phyloP scores from a whole-genome alignment of 2,797 vertebrate genomes.

The Squalus acanthias region DNA sequence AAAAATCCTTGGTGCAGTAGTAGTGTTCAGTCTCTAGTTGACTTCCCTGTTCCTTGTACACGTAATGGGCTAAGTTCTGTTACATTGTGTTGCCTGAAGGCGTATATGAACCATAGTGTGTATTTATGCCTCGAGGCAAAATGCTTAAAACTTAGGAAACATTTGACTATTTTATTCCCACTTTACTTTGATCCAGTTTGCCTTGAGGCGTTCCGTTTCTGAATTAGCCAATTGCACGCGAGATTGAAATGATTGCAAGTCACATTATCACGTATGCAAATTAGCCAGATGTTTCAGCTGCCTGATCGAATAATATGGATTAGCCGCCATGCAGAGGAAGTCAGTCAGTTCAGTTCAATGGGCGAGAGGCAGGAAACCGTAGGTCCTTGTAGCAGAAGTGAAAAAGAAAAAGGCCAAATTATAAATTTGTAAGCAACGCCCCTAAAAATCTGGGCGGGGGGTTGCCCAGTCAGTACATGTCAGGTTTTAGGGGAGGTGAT shows the following conservation, averaged over 20 bases:
- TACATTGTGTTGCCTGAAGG: not conserved
- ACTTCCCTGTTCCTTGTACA: not conserved
- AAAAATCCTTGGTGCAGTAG: not conserved
- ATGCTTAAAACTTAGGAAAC: not conserved
- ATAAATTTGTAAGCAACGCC: not conserved
- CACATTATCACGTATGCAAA: not conserved
- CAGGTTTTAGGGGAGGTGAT: not conserved
- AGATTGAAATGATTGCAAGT: conserved; percentile 7
- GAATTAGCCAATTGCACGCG: not conserved
- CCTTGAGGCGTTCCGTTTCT: not conserved
- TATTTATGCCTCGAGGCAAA: not conserved
- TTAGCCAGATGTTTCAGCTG: too few relatives aligned
- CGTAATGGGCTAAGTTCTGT: not conserved
- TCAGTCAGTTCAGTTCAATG: not conserved
- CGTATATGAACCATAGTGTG: not conserved
- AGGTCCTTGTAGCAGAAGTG: not conserved
- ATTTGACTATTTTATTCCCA: not conserved
- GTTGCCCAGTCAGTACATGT: not conserved
- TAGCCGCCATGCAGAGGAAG: not conserved
- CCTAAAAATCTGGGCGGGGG: not conserved
- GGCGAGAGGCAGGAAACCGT: not conserved
- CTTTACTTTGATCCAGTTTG: not conserved
- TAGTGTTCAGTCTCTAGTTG: too few relatives aligned
- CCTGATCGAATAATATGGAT: not conserved
- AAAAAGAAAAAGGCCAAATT: not conserved